A percentile compares a stretch with the other conserved stretches of the same genome.
phyloP scores from a whole-genome alignment of 2,113 vertebrate species.

The Glaucidium brasilianum region DNA sequence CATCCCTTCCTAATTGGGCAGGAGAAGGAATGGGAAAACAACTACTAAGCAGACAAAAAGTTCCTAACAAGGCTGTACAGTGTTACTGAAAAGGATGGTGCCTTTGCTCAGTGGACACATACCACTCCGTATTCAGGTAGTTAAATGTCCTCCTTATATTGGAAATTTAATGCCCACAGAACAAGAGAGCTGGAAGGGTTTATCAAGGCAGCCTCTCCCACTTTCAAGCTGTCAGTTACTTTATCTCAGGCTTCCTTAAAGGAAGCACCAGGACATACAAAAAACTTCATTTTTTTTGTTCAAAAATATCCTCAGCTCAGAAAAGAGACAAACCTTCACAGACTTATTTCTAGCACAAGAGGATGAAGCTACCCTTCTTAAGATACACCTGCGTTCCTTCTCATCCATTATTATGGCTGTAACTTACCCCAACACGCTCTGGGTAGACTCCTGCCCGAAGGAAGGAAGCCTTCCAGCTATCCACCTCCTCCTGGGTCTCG shows the following conservation, averaged over 20 bases:
- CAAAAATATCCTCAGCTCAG: neutral
- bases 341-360: neutral
- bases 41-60: neutral
- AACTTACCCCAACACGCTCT: constrained; percentile 87
- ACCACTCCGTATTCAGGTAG: neutral
- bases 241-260: neutral
- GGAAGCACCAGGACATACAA: neutral
- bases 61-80: neutral
- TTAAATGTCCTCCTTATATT: neutral
- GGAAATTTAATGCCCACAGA: neutral
- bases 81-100: neutral
- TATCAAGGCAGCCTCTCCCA: neutral
- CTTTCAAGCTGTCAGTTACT: neutral
- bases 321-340: neutral
- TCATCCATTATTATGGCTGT: neutral
- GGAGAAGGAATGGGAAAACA: neutral
- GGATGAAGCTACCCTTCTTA: neutral
- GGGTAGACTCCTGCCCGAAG: constrained; percentile 96
- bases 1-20: neutral
- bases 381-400: neutral
- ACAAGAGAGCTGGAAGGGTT: neutral
- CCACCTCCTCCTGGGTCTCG: constrained; percentile 98
- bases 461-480: constrained; percentile 99
- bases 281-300: neutral
- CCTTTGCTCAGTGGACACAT: neutral